phyloP scores from a whole-genome alignment of 2,888 invertebrate genomes.

The Cryptus viduatorius region DNA sequence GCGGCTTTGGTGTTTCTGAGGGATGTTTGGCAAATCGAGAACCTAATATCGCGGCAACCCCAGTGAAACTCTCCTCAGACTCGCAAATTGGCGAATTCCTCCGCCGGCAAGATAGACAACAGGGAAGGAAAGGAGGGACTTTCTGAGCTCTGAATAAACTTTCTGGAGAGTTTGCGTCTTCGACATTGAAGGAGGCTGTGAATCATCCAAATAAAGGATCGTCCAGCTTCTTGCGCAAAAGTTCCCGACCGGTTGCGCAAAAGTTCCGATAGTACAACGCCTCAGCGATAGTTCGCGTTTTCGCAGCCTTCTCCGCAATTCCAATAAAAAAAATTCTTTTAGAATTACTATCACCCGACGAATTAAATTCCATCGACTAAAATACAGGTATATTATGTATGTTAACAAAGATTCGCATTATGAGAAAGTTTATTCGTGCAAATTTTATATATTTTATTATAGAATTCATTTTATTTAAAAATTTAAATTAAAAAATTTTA shows the following conservation, averaged over 20 bases:
- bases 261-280: constrained; percentile 1
- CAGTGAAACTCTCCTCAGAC: constrained; percentile 43
- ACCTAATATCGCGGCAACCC: constrained; percentile 48
- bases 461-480: too few species aligned
- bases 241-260: constrained; percentile 10
- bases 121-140: not conserved
- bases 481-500: too few species aligned
- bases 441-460: too few species aligned
- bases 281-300: constrained; percentile 6
- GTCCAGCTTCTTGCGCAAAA: constrained; percentile 10
- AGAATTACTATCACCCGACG: too few species aligned
- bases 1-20: constrained; percentile 7
- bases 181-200: constrained; percentile 34
- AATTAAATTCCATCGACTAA: too few species aligned
- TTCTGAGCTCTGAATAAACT: constrained; percentile 43
- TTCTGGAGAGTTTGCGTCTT: constrained; percentile 39
- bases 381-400: too few species aligned
- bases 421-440: too few species aligned
- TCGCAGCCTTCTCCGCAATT: not conserved
- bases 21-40: constrained; percentile 30
- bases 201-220: constrained; percentile 49
- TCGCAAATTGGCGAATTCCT: constrained; percentile 63
- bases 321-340: not conserved
- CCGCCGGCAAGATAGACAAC: constrained; percentile 42
- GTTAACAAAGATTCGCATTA: too few species aligned